These are phyloP conservation scores for Ennomos fuscantarius DNA, from an alignment of 2,888 invertebrate species.

Conservation along the genomic window DNA sequence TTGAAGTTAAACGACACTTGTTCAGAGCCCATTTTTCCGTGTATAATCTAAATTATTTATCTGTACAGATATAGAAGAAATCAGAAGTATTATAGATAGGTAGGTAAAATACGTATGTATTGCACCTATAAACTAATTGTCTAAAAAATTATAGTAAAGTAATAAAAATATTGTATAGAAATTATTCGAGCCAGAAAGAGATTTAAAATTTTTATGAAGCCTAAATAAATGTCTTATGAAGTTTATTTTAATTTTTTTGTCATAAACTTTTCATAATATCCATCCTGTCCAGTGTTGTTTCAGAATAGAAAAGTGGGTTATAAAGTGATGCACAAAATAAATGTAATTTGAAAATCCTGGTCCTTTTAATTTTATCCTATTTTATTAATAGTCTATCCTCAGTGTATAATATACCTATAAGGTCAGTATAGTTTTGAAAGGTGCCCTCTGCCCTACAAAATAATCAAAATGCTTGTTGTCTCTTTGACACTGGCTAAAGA, in stretches of 20 bases:
- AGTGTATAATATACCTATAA: too few relatives aligned
- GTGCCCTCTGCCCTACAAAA: too few relatives aligned
- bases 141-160: not conserved
- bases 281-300: conserved; percentile 75
- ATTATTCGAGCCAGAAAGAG: conserved; percentile 76
- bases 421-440: too few relatives aligned
- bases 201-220: conserved; percentile 65
- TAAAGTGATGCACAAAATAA: conserved; percentile 81
- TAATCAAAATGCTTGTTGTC: too few relatives aligned
- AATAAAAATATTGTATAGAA: conserved; percentile 40
- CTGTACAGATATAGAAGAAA: conserved; percentile 43
- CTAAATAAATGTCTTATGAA: conserved; percentile 82
- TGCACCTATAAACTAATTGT: not conserved
- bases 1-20: too few relatives aligned
- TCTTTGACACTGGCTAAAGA: too few relatives aligned
- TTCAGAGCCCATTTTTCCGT: too few relatives aligned
- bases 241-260: conserved; percentile 60
- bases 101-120: too few relatives aligned
- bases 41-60: conserved; percentile 40
- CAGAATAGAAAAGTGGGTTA: conserved; percentile 72
- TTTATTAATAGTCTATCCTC: too few relatives aligned
- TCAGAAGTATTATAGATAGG: not conserved
- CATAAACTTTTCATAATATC: conserved; percentile 45
- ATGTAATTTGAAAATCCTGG: conserved; percentile 68
- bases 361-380: not conserved